Evolutionary conservation across 2,888 invertebrate species (phyloP).

Genomic region (Dromius quadrimaculatus): DNA sequence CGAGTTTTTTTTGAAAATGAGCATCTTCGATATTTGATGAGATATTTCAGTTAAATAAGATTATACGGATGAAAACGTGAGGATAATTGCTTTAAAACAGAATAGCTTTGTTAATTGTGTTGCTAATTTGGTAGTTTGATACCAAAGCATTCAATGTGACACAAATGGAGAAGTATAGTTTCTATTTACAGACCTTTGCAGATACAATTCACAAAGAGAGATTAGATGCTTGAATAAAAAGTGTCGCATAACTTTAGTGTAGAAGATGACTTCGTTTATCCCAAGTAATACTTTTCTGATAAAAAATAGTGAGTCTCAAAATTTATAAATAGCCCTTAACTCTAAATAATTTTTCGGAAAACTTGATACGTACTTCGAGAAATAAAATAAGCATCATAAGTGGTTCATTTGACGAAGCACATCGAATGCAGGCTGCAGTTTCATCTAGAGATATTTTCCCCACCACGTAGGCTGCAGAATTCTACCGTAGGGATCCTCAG

Average conservation of each 20-base stretch:
- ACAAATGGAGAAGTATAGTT: neutral
- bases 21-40: neutral
- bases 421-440: too few relatives aligned
- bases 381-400: too few relatives aligned
- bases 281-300: too few relatives aligned
- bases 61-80: neutral
- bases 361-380: too few relatives aligned
- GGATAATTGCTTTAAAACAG: neutral
- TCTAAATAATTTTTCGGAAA: too few relatives aligned
- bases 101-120: neutral
- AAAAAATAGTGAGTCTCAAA: too few relatives aligned
- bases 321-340: too few relatives aligned
- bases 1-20: neutral
- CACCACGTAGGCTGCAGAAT: too few relatives aligned
- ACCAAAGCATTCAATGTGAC: neutral
- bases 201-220: conserved; percentile 7
- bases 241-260: neutral
- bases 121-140: neutral
- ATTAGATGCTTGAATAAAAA: neutral
- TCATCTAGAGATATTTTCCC: too few relatives aligned
- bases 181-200: neutral
- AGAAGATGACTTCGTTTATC: too few relatives aligned
- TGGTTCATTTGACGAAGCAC: too few relatives aligned
- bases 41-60: neutral
- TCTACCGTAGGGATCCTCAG: too few relatives aligned